phyloP scores from a whole-genome alignment of 2,888 invertebrate genomes.

The Chrysolina americana region DNA sequence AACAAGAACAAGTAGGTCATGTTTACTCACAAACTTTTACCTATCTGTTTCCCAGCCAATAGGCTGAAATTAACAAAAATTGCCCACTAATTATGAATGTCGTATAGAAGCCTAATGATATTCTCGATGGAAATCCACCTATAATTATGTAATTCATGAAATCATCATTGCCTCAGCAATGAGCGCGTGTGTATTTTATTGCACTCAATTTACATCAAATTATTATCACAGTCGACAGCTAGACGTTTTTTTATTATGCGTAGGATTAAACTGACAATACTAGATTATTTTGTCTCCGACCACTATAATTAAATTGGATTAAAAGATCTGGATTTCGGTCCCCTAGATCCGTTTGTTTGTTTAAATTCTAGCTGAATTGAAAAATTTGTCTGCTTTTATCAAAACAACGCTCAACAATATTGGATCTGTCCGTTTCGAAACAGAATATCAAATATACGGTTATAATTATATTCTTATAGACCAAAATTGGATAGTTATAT shows the following conservation, averaged over 20 bases:
- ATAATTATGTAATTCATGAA: conserved; percentile 13
- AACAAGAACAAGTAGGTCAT: background rate
- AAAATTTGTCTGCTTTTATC: background rate
- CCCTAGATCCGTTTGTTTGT: conserved; percentile 10
- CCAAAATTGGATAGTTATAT: conserved; percentile 45
- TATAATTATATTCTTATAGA: conserved; percentile 39
- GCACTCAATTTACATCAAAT: conserved; percentile 46
- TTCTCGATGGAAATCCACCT: conserved; percentile 5
- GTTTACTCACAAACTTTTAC: background rate
- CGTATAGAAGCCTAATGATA: conserved; percentile 13
- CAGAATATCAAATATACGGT: conserved; percentile 25
- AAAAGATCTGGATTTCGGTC: conserved; percentile 45
- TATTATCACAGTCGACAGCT: conserved; percentile 43
- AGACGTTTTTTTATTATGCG: conserved; percentile 50
- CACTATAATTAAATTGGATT: conserved; percentile 45
- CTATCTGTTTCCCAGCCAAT: background rate
- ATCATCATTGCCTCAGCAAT: conserved; percentile 16
- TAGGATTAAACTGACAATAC: conserved; percentile 47
- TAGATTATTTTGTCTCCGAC: conserved; percentile 42
- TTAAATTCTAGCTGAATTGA: background rate
- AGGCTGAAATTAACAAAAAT: background rate
- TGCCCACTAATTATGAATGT: background rate
- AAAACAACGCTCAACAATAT: background rate
- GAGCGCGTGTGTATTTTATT: conserved; percentile 30
- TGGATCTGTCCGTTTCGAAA: no score